These are phyloP conservation scores for Gymnodraco acuticeps DNA, from an alignment of 2,797 vertebrate species.

Conservation along the genomic window DNA sequence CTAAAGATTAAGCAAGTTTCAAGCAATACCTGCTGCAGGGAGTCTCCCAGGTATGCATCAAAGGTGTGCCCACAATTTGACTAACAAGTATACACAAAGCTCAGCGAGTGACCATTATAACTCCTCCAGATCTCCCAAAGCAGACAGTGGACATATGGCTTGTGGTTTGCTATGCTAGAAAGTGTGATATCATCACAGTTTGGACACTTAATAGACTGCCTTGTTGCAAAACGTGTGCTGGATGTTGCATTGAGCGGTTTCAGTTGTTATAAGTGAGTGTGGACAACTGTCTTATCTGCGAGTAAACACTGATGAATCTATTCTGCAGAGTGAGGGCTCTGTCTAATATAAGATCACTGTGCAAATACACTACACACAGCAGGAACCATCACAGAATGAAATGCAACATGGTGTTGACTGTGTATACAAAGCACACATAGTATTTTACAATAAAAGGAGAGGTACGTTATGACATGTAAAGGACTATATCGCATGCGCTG, in stretches of 20 bases:
- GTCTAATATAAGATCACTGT: not conserved
- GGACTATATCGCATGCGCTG: not conserved
- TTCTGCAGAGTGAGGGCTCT: not conserved
- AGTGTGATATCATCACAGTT: not conserved
- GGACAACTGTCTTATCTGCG: not conserved
- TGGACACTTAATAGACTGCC: not conserved
- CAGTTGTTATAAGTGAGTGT: not conserved
- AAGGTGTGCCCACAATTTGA: not conserved
- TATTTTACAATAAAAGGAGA: constrained; percentile 7
- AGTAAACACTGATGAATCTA: not conserved
- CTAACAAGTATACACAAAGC: not conserved
- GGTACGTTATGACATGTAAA: not conserved
- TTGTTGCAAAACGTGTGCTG: not conserved
- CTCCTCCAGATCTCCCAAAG: not conserved
- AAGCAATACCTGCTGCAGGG: not conserved
- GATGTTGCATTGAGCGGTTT: not conserved
- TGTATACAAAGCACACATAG: not conserved
- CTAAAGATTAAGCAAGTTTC: not conserved
- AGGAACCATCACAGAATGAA: not conserved
- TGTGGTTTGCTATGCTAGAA: not conserved
- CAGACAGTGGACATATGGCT: not conserved
- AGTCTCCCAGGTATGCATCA: not conserved
- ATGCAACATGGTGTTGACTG: not conserved
- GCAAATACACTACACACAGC: not conserved
- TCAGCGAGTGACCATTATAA: not conserved